These are phyloP conservation scores for Toxotes lorentzi DNA, from an alignment of 2,797 vertebrate genomes.

Conservation along the genomic window DNA sequence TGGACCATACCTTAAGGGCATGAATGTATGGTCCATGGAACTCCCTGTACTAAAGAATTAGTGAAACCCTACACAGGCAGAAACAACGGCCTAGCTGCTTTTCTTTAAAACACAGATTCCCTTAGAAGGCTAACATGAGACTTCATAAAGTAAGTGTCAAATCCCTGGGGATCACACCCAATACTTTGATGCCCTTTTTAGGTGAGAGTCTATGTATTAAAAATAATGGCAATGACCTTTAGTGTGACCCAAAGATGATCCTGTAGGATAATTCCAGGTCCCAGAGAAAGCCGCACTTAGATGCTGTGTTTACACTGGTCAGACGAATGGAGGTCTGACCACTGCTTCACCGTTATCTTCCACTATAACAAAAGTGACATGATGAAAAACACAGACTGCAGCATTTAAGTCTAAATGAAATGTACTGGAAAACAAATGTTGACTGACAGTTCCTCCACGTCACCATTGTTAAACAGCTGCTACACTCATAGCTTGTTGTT, in stretches of 20 bases:
- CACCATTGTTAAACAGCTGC: too few relatives aligned
- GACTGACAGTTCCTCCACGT: too few relatives aligned
- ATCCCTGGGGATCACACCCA: conserved; percentile 54
- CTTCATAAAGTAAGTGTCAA: conserved; percentile 60
- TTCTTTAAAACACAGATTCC: conserved; percentile 52
- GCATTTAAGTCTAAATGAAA: too few relatives aligned
- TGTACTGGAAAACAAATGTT: too few relatives aligned
- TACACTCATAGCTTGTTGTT: too few relatives aligned
- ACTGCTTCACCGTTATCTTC: too few relatives aligned
- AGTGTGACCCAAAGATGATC: conserved; percentile 48
- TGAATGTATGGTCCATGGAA: not conserved
- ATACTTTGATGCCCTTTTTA: conserved; percentile 54
- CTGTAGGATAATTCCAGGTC: conserved; percentile 30
- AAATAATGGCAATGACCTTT: conserved; percentile 43
- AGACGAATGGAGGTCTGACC: too few relatives aligned
- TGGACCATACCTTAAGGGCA: conserved; percentile 53
- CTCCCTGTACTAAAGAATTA: conserved; percentile 11
- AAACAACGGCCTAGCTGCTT: conserved; percentile 63
- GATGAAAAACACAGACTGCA: too few relatives aligned
- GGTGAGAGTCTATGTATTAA: conserved; percentile 37
- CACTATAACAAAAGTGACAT: too few relatives aligned
- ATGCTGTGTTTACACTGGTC: conserved; percentile 1
- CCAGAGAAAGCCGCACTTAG: conserved; percentile 6
- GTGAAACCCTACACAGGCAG: conserved; percentile 73
- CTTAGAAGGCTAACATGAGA: conserved; percentile 53